Percentiles rank a stretch among this genome's conserved stretches.
Conservation (phyloP, 2,888 invertebrate genomes). For the Ennomos quercinarius region DNA sequence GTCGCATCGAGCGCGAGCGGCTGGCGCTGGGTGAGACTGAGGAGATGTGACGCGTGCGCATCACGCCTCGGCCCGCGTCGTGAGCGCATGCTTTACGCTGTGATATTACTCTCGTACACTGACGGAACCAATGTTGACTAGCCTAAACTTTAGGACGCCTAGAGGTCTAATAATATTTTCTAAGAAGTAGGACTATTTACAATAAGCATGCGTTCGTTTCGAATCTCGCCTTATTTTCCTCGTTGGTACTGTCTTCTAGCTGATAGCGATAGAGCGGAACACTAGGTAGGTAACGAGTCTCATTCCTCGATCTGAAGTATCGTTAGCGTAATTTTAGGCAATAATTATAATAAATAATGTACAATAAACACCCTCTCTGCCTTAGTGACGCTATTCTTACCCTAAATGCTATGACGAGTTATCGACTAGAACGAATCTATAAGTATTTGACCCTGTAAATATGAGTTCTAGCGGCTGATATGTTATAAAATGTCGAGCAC, state of each 20-base stretch:
- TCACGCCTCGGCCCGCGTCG: not conserved
- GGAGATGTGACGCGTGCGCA: too few species aligned
- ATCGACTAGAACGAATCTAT: slow-evolving; percentile 72
- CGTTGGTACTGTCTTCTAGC: slow-evolving; percentile 56
- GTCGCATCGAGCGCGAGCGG: slow-evolving; percentile 3
- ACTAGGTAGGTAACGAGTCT: slow-evolving; percentile 50
- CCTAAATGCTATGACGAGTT: slow-evolving; percentile 52
- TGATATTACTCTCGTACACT: slow-evolving; percentile 52
- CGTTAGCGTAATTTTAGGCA: slow-evolving; percentile 68
- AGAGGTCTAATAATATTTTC: slow-evolving; percentile 66
- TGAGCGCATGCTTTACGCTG: slow-evolving; percentile 49
- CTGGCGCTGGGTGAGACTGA: not conserved
- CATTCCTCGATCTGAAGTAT: slow-evolving; percentile 56
- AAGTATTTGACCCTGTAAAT: slow-evolving; percentile 73
- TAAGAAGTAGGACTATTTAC: slow-evolving; percentile 60
- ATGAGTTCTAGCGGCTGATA: slow-evolving; percentile 75
- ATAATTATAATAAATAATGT: slow-evolving; percentile 74
- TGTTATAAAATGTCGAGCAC: slow-evolving; percentile 70
- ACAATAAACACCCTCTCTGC: slow-evolving; percentile 83
- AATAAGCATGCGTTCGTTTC: slow-evolving; percentile 55
- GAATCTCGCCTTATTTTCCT: slow-evolving; percentile 62
- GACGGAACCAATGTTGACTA: slow-evolving; percentile 77
- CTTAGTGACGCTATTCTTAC: slow-evolving; percentile 82
- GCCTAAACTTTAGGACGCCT: slow-evolving; percentile 56
- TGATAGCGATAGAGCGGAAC: slow-evolving; percentile 50